Base-by-base conservation (phyloP, 1,140 invertebrate species). In the Diorhabda sublineata region DNA sequence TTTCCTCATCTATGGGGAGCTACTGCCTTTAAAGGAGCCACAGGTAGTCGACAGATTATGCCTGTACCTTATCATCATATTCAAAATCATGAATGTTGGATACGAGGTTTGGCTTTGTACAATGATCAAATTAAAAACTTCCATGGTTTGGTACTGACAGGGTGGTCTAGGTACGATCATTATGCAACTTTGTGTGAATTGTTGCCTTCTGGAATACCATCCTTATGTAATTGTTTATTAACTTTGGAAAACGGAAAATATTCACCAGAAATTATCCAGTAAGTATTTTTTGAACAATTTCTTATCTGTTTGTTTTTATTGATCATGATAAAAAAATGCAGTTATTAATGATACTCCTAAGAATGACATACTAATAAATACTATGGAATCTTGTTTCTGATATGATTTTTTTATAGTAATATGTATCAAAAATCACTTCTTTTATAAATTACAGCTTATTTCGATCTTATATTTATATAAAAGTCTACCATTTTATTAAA, bases 1-100 rank as follows among this genome's bases (percentile, higher is more conserved):
- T 98, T 98, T 80, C 87, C 89, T 0, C 86, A 88, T 58, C 86
- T 96, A 42, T 98, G 96, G 96, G 87, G 89, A 26, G 94, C 94
- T 4, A 90, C 90, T 70, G 92, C 95, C 0, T 97, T 91, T 76
- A 97, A 97, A 85, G 95, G 91, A 5, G 92, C 93, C 0, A 77
- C 77, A n/a, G 74, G 75, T 56, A 77, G 76, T 67, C 74, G 74
- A 64, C 77, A 78, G 81, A 77, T 84, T 41, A 69, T 88, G 67
- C 87, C 87, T 7, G 81, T 87, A 5, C 85, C 87, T 42, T 82
- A 81, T 45, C 84, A 88, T 68, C 89, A 92, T 71, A 81, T 88
- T 5, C 87, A 86, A 68, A 91, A 91, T 80, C 89, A 91, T 67
- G 85, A 88, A 70, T 85, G 86, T 4, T 92, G 90, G 90, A 69